Base-by-base conservation (phyloP, 1,140 invertebrate genomes). In the Planococcus citri region DNA sequence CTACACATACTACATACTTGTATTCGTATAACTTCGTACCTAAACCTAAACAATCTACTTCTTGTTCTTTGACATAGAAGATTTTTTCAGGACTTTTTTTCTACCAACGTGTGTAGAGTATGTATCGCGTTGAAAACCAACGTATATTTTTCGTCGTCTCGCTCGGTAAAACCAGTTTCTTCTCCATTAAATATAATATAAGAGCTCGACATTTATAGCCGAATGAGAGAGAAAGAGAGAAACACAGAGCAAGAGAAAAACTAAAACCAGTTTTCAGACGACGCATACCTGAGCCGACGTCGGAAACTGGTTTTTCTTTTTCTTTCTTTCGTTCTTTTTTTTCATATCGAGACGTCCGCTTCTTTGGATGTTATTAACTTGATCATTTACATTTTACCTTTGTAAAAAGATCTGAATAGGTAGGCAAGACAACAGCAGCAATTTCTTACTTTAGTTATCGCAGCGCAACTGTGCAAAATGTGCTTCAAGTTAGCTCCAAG, bases 141-240 rank as follows among this genome's bases (percentile, higher is more conserved):
- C 12, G 41, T 51, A 51, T n/a, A 51, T 51, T 51, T 51, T 51
- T 51, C 29, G 29, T 51, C 41, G n/a, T n/a, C n/a, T n/a, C n/a
- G n/a, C n/a, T 51, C 41, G 10, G 41, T 51, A 17, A 51, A 51
- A 51, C 41, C 41, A 51, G 41, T 51, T 51, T 51, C 6, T 14
- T 20, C 41, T 51, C 41, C 41, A 51, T 51, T 17, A 51, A 51
- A 51, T 51, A 51, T 51, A 51, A 51, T 51, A 51, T 51, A 51
- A 51, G 41, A 51, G 41, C n/a, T 51, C 41, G 41, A 20, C 41
- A 17, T 51, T 51, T 17, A 51, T 3, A 9, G 10, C 41, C 2
- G 41, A 51, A 51, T 20, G n/a, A 51, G 41, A 51, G 29, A 12
- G 12, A 33, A 33, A 33, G n/a, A n/a, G n/a, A n/a, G n/a, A n/a